Evolutionary conservation across 1,140 invertebrate genomes (phyloP).

Genomic region (Phymastichus coffea): DNA sequence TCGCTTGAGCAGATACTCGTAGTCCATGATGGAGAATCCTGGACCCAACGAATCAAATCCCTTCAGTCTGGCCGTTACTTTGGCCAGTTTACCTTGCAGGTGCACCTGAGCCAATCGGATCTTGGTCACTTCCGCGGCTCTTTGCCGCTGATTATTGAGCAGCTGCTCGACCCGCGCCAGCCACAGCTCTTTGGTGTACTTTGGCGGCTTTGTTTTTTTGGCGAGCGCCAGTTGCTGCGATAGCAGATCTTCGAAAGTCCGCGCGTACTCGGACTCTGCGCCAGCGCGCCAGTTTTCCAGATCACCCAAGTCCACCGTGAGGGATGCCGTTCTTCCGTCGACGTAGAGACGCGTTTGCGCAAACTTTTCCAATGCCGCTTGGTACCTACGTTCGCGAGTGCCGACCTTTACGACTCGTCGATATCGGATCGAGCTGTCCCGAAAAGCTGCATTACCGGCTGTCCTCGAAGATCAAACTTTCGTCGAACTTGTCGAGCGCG

Average conservation of each 20-base stretch:
- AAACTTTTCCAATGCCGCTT: conserved; percentile 1
- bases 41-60: conserved; percentile 24
- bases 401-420: not conserved
- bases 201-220: not conserved
- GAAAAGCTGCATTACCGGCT: not conserved
- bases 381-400: not conserved
- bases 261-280: not conserved
- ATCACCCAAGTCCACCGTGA: not conserved
- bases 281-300: not conserved
- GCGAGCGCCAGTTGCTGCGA: not conserved
- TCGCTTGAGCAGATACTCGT: conserved; percentile 29
- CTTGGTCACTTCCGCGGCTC: conserved; percentile 12
- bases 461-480: conserved; percentile 10
- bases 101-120: conserved; percentile 27
- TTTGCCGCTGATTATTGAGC: conserved; percentile 13
- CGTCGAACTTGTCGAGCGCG: conserved; percentile 15
- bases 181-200: not conserved
- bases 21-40: conserved; percentile 28
- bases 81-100: conserved; percentile 3
- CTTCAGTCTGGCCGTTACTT: not conserved
- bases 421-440: not conserved
- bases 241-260: not conserved
- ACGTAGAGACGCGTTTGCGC: not conserved
- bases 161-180: not conserved
- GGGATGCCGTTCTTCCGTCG: not conserved